Conservation (phyloP, 2,888 invertebrate genomes). For the Cotesia congregata region DNA sequence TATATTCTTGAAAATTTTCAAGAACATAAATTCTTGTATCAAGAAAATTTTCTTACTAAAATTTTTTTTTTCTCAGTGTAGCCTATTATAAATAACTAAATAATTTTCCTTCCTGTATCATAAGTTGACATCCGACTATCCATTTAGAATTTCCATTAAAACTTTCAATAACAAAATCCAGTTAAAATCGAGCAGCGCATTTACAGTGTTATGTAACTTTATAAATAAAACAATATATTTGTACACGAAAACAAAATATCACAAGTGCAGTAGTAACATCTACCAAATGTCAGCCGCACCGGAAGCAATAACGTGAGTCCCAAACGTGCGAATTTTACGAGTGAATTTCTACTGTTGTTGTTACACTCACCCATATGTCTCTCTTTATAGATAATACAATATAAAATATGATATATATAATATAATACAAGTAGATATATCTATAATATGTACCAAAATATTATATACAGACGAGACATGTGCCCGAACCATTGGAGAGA, state of each 20-base stretch:
- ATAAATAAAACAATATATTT: not conserved
- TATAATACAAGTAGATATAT: conserved; percentile 11
- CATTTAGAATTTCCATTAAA: too few relatives aligned
- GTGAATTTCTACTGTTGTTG: conserved; percentile 3
- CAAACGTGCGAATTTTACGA: conserved; percentile 19
- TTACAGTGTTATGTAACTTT: not conserved
- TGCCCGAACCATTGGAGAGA: conserved; percentile 29
- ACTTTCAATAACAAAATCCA: not conserved
- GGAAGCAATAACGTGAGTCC: conserved; percentile 8
- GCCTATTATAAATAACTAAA: too few relatives aligned
- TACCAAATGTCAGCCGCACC: conserved; percentile 16
- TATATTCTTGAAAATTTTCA: too few relatives aligned
- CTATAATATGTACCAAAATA: conserved; percentile 2
- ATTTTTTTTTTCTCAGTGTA: too few relatives aligned
- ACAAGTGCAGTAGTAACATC: conserved; percentile 22
- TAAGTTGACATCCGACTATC: too few relatives aligned
- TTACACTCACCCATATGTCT: not conserved
- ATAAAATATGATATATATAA: not conserved
- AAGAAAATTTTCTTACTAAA: too few relatives aligned
- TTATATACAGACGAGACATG: not conserved
- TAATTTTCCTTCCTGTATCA: too few relatives aligned
- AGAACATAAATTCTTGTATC: too few relatives aligned
- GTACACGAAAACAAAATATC: conserved; percentile 10
- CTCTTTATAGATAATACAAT: too few relatives aligned
- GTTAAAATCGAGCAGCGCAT: not conserved